A percentile compares a stretch with the other conserved stretches of the same genome.
Evolutionary conservation across 2,113 vertebrate species (phyloP).

Genomic region (Nyctibius bracteatus): DNA sequence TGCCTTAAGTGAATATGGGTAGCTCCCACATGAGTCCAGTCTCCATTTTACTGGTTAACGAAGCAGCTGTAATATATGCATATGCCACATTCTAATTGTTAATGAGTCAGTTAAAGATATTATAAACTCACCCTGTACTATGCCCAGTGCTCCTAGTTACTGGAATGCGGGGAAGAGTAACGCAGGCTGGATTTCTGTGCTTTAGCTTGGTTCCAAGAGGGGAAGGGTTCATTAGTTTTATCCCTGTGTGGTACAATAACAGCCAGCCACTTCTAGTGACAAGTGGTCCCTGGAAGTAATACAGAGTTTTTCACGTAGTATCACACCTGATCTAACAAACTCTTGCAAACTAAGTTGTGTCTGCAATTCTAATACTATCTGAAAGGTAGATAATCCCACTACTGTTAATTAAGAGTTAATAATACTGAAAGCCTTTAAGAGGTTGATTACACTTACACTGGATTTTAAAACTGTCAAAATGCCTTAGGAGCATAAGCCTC

Average conservation of each 20-base stretch:
- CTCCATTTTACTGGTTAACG: background rate
- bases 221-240: background rate
- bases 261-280: background rate
- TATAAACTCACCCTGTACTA: background rate
- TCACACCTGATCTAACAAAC: background rate
- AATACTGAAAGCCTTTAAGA: background rate
- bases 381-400: background rate
- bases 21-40: background rate
- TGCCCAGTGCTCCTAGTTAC: background rate
- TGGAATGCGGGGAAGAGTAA: background rate
- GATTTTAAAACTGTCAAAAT: constrained; percentile 30
- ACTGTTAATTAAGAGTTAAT: constrained; percentile 29
- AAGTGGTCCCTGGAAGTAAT: background rate
- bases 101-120: background rate
- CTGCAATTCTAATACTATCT: background rate
- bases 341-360: background rate
- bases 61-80: background rate
- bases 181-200: background rate
- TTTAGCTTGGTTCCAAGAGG: background rate
- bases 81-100: background rate
- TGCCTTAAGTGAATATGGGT: background rate
- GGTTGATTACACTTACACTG: background rate
- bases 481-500: background rate
- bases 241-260: background rate
- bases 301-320: background rate